A percentile compares a stretch with the other conserved stretches of the same genome.
These are phyloP conservation scores for Cebus imitator DNA, from an alignment of 2,113 vertebrate species.

Conservation along the genomic window DNA sequence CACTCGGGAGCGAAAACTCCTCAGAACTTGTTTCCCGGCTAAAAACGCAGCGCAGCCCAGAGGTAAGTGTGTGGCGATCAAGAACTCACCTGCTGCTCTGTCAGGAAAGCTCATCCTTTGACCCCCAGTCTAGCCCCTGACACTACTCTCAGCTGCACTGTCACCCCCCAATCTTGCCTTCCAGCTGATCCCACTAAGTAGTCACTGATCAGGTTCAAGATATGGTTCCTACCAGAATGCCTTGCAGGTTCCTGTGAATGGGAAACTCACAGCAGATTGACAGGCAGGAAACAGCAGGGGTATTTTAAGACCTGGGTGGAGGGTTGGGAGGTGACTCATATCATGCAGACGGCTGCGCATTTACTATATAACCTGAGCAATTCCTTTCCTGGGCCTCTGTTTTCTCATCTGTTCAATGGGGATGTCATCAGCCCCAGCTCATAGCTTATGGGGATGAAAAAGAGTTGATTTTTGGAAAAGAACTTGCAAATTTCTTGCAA, in stretches of 20 bases:
- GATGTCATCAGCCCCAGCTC: background rate
- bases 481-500: background rate
- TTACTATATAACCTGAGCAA: background rate
- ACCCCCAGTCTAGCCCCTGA: no score
- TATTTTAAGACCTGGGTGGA: background rate
- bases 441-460: background rate
- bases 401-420: background rate
- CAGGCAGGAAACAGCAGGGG: background rate
- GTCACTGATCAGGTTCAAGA: background rate
- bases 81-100: no score
- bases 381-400: background rate
- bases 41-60: no score
- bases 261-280: fast-evolving
- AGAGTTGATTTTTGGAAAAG: background rate
- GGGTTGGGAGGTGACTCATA: background rate
- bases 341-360: background rate
- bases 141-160: no score
- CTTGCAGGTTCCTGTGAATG: background rate
- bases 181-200: background rate
- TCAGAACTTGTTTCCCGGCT: no score
- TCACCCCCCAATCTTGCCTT: no score
- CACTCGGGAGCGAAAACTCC: no score
- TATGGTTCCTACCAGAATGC: background rate
- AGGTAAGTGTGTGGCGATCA: no score
- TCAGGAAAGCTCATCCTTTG: no score